phyloP scores from a whole-genome alignment of 2,797 vertebrate species.

The Tinamus major region DNA sequence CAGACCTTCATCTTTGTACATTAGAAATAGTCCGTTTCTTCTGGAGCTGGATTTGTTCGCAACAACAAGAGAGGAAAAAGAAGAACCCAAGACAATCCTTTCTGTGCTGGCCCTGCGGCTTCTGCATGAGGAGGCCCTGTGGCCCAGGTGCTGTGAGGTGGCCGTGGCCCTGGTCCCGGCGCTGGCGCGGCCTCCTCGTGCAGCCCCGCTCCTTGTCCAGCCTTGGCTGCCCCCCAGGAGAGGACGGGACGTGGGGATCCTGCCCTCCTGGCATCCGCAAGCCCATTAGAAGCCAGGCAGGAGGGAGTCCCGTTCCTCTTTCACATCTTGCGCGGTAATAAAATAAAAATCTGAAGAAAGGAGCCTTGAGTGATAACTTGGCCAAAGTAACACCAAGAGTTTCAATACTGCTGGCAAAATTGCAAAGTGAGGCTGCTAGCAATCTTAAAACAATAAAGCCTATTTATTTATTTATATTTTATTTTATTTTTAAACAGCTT shows the following conservation, averaged over 20 bases:
- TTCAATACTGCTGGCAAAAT: neutral
- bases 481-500: neutral
- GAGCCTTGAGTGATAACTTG: neutral
- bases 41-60: neutral
- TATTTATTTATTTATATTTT: neutral
- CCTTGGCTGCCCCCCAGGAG: accelerated
- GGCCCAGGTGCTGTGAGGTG: neutral
- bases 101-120: neutral
- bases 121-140: accelerated
- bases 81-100: neutral
- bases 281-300: neutral
- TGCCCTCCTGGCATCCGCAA: accelerated
- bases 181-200: accelerated
- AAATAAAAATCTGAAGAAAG: neutral
- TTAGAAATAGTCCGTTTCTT: neutral
- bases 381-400: accelerated
- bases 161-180: neutral
- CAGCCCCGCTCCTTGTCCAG: neutral
- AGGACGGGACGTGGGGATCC: neutral
- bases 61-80: neutral
- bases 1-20: accelerated
- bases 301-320: conserved; percentile 49
- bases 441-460: neutral
- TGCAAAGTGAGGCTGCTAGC: accelerated
- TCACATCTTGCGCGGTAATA: neutral